Evolutionary conservation across 1,140 invertebrate species (phyloP).

Genomic region (Cotesia vestalis): DNA sequence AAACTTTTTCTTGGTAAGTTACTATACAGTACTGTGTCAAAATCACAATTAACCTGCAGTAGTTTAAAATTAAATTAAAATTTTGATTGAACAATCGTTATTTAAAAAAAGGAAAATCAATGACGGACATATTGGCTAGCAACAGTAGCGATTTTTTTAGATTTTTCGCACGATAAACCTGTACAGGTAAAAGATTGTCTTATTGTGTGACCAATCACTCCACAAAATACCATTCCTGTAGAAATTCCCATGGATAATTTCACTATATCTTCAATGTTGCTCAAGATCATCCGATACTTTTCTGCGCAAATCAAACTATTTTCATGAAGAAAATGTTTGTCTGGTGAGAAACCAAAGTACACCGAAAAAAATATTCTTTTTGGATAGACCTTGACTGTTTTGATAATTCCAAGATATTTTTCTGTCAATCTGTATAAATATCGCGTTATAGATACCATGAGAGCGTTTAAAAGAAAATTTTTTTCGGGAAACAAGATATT

Average conservation of each 20-base stretch:
- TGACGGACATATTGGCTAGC: slow-evolving; percentile 41
- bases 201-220: slow-evolving; percentile 73
- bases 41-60: slow-evolving; percentile 70
- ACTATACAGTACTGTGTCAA: slow-evolving; percentile 71
- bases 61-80: neutral
- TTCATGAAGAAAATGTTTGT: slow-evolving; percentile 60
- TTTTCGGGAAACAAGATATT: too few relatives aligned
- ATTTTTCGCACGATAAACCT: slow-evolving; percentile 71
- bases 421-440: slow-evolving; percentile 49
- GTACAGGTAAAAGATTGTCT: slow-evolving; percentile 76
- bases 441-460: too few relatives aligned
- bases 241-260: slow-evolving; percentile 72
- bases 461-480: too few relatives aligned
- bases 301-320: slow-evolving; percentile 68
- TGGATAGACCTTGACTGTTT: slow-evolving; percentile 70
- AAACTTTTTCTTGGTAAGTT: slow-evolving; percentile 68
- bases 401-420: slow-evolving; percentile 65
- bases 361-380: slow-evolving; percentile 72
- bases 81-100: neutral
- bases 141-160: slow-evolving; percentile 34
- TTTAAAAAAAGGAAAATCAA: neutral
- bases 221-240: slow-evolving; percentile 71
- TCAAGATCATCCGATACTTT: slow-evolving; percentile 63
- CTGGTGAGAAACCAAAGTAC: slow-evolving; percentile 71
- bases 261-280: slow-evolving; percentile 59